Evolutionary conservation across 2,888 invertebrate genomes (phyloP), one percentile per base, ranked within the genome.

Genomic region (Melinaea menophilus): DNA sequence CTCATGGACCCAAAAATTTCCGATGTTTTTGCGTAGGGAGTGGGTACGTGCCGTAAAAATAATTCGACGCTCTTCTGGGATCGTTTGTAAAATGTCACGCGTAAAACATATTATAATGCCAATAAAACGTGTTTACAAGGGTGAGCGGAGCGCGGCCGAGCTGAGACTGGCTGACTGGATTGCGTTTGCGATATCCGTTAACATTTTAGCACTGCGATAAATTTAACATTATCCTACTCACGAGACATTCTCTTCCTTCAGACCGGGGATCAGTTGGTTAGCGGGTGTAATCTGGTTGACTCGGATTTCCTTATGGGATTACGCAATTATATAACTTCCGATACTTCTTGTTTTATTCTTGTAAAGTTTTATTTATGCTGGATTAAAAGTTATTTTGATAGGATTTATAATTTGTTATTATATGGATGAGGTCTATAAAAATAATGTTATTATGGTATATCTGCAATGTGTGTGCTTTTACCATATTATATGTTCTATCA

Each of bases 51-150:
- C 86, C 85, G 88, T 88, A 89, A 88, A 89, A 90, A 90, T 88
- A 86, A 90, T 89, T 89, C 89, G 88, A 82, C 84, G 84, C 81
- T 89, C 85, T 82, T 84, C 85, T 69, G 85, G 87, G 90, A 90
- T 90, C 90, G 90, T 90, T 90, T 90, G 89, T 90, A 88, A 90
- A 90, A 89, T 89, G 89, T 90, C 90, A 90, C 90, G 89, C 89
- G 90, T 90, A 89, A 89, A 90, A 90, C 90, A 90, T 90, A 90
- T 90, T 90, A 90, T 90, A 90, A 90, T 90, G 88, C 90, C 90
- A 90, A 90, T 90, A 90, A 90, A 90, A 89, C 88, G 90, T 89
- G 90, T 90, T 90, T 90, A 90, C 89, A 90, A 88, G 90, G 89
- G 89, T 86, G 90, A 87, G 85, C 84, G 81, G 84, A 80, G 84